phyloP scores from a whole-genome alignment of 2,797 vertebrate species.

The Lithobates pipiens region DNA sequence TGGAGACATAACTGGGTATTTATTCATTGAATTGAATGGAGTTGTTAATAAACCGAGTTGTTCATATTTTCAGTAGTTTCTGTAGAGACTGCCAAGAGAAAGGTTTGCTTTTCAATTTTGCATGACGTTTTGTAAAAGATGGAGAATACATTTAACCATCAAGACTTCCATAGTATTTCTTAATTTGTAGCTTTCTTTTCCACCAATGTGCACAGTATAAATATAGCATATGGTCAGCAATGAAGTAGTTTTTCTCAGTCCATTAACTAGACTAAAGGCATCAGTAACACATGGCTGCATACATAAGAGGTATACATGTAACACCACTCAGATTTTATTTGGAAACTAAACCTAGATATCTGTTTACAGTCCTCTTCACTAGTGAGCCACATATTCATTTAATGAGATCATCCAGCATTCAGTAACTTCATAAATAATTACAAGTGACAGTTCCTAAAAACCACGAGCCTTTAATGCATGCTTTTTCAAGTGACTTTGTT shows the following conservation, averaged over 20 bases:
- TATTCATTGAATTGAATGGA: too few relatives aligned
- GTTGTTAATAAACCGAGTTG: too few relatives aligned
- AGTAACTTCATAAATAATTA: slow-evolving; percentile 40
- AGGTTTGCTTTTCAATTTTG: too few relatives aligned
- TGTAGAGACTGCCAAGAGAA: too few relatives aligned
- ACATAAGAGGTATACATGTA: slow-evolving; percentile 13
- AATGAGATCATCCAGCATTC: slow-evolving; percentile 24
- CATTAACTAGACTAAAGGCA: slow-evolving; percentile 25
- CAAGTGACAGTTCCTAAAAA: slow-evolving; percentile 19
- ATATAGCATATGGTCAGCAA: neutral
- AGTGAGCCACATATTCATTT: neutral
- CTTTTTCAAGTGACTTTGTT: neutral
- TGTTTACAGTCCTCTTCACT: slow-evolving; percentile 2
- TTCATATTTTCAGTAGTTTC: too few relatives aligned
- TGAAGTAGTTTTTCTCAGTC: neutral
- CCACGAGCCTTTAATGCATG: slow-evolving; percentile 13
- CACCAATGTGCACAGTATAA: neutral
- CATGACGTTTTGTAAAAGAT: too few relatives aligned
- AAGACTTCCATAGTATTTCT: neutral
- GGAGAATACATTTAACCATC: too few relatives aligned
- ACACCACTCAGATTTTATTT: slow-evolving; percentile 16
- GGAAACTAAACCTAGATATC: slow-evolving; percentile 31
- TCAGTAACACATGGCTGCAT: slow-evolving; percentile 22
- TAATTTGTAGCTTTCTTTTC: neutral
- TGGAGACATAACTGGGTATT: too few relatives aligned